These are phyloP conservation scores for Geopemphigus sp. DNA, from an alignment of 1,140 invertebrate genomes.

Conservation along the genomic window DNA sequence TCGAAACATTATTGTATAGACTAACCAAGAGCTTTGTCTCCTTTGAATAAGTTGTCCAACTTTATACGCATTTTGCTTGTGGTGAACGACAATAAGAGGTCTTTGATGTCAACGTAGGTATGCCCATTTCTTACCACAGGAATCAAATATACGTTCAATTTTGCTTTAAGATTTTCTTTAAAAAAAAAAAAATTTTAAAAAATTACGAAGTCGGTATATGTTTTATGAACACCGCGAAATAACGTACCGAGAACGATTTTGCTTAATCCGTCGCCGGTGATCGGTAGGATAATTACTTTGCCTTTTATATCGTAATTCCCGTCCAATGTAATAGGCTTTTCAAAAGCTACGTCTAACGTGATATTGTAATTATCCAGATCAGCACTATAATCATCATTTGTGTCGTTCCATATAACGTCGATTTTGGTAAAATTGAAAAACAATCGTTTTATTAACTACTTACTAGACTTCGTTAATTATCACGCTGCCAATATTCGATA, in stretches of 20 bases:
- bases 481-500: constrained; percentile 51
- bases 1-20: background rate
- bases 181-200: constrained; percentile 30
- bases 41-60: constrained; percentile 54
- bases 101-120: constrained; percentile 50
- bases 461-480: constrained; percentile 53
- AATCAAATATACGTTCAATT: constrained; percentile 48
- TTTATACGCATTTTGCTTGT: constrained; percentile 51
- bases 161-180: constrained; percentile 52
- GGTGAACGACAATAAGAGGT: constrained; percentile 51
- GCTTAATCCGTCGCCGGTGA: constrained; percentile 52
- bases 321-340: constrained; percentile 50
- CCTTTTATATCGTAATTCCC: constrained; percentile 53
- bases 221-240: background rate
- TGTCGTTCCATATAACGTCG: too few relatives aligned
- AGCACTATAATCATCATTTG: constrained; percentile 34
- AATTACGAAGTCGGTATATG: background rate
- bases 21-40: constrained; percentile 53
- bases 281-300: constrained; percentile 54
- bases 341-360: constrained; percentile 33
- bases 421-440: background rate
- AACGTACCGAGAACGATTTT: constrained; percentile 53
- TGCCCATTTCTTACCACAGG: constrained; percentile 48
- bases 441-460: constrained; percentile 39
- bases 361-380: constrained; percentile 50